These are phyloP conservation scores for Hexactinellida sp. DNA, from an alignment of 37 sponge, comb jelly and placozoan genomes.

Conservation along the genomic window DNA sequence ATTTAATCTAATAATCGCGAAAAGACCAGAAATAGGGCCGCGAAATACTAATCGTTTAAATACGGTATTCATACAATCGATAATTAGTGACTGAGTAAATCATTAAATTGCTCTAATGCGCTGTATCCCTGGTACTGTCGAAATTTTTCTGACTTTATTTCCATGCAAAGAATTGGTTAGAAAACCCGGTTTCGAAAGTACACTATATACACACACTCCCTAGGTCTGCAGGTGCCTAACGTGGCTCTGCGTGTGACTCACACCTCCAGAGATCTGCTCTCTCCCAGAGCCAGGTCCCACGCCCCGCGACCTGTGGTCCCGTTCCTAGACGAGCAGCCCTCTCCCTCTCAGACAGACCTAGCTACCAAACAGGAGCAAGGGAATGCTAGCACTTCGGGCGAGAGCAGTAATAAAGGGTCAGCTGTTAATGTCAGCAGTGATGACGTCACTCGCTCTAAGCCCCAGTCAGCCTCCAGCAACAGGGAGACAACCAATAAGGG, in stretches of 20 bases:
- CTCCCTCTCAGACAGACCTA: neutral
- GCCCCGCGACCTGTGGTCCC: neutral
- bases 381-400: neutral
- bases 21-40: no score
- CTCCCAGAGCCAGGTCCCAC: neutral
- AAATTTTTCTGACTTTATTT: neutral
- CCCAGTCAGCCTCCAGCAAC: neutral
- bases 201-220: neutral
- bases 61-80: no score
- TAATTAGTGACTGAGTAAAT: no score
- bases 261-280: neutral
- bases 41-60: no score
- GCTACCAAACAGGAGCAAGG: neutral
- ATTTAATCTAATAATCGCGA: no score
- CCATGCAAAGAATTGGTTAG: neutral
- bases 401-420: neutral
- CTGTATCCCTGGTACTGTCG: no score
- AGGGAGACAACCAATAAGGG: neutral
- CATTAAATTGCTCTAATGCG: no score
- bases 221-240: neutral
- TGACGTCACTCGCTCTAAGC: neutral
- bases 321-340: neutral
- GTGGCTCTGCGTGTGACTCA: neutral
- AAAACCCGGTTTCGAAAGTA: neutral
- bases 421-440: neutral